These are phyloP conservation scores for Dromococcyx pavoninus DNA, from an alignment of 2,797 vertebrate genomes.

Conservation along the genomic window DNA sequence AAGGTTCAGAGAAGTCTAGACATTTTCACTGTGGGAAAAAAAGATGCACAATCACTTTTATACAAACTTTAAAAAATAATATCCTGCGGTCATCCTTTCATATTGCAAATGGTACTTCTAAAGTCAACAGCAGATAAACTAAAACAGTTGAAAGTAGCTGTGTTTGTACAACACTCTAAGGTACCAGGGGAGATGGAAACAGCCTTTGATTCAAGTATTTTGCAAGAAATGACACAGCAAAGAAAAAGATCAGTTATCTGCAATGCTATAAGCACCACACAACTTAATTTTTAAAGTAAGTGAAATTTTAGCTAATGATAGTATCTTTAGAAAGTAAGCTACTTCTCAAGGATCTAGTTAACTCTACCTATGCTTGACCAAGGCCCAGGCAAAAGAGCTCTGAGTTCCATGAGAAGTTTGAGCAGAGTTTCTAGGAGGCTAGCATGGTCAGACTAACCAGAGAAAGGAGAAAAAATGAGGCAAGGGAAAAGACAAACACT, in stretches of 20 bases:
- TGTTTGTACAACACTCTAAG: conserved; percentile 27
- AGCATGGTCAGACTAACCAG: background rate
- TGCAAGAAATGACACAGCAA: background rate
- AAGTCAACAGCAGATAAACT: conserved; percentile 37
- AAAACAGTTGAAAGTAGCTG: background rate
- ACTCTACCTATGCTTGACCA: background rate
- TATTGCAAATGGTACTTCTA: conserved; percentile 11
- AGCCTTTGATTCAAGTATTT: background rate
- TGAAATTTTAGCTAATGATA: background rate
- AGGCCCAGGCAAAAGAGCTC: background rate
- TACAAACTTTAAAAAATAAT: conserved; percentile 35
- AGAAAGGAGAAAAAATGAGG: background rate
- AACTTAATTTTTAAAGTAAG: background rate
- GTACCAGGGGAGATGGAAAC: conserved; percentile 1
- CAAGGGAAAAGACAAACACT: background rate
- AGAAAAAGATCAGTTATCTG: background rate
- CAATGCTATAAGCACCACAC: background rate
- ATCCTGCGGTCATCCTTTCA: conserved; percentile 25
- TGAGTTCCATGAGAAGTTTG: background rate
- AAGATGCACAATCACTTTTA: conserved; percentile 29
- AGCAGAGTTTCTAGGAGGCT: background rate
- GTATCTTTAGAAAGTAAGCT: background rate
- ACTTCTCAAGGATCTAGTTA: background rate
- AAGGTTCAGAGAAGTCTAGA: conserved; percentile 71
- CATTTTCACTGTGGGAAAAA: conserved; percentile 71